phyloP scores from a whole-genome alignment of 2,113 vertebrate genomes.

The Phalacrocorax carbo region DNA sequence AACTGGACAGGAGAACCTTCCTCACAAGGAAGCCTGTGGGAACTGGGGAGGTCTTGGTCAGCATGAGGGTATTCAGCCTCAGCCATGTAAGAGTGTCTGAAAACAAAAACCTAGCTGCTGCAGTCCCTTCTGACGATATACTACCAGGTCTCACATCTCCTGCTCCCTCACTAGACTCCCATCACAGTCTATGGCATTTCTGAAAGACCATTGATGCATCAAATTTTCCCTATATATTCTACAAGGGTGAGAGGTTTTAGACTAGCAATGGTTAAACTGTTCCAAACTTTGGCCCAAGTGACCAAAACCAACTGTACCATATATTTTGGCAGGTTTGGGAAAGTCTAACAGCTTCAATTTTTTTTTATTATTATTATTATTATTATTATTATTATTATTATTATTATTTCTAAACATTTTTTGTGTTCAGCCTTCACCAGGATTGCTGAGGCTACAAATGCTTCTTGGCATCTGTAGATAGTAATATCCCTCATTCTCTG shows the following conservation, averaged over 20 bases:
- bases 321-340: not conserved
- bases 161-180: not conserved
- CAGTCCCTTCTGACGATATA: not conserved
- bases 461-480: conserved; percentile 43
- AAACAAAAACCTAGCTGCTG: not conserved
- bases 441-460: conserved; percentile 14
- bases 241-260: not conserved
- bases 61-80: not conserved
- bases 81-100: not conserved
- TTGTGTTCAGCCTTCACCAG: not conserved
- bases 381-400: not conserved
- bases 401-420: not conserved
- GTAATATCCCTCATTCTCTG: conserved; percentile 19
- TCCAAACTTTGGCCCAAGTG: not conserved
- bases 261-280: not conserved
- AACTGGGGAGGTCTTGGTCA: not conserved
- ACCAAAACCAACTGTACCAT: not conserved
- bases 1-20: not conserved
- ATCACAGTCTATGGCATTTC: not conserved
- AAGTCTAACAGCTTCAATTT: not conserved
- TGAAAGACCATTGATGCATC: not conserved
- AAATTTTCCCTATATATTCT: not conserved
- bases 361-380: not conserved
- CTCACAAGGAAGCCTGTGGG: accelerated
- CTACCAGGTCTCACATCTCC: not conserved